These are phyloP conservation scores for Venusia cambrica DNA, from an alignment of 2,888 invertebrate genomes.

Conservation along the genomic window DNA sequence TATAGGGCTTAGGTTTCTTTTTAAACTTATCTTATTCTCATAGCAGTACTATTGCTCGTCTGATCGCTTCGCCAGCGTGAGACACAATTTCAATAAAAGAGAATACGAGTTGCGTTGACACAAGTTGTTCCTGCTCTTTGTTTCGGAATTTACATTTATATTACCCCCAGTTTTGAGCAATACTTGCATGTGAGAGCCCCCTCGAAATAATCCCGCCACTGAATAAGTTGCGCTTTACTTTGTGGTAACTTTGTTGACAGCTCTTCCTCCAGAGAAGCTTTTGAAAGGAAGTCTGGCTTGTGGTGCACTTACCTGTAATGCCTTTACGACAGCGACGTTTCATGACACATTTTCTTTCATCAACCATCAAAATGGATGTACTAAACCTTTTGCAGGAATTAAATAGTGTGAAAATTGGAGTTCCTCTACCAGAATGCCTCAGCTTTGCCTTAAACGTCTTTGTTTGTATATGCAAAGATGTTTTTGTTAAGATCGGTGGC, in stretches of 20 bases:
- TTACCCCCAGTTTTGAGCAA: slow-evolving; percentile 56
- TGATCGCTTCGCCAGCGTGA: not conserved
- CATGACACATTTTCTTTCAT: too few relatives aligned
- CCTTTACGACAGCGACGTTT: too few relatives aligned
- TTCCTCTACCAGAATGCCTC: too few relatives aligned
- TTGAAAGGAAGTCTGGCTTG: slow-evolving; percentile 1
- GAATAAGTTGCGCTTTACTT: slow-evolving; percentile 19
- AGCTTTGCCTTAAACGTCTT: too few relatives aligned
- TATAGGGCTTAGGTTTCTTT: too few relatives aligned
- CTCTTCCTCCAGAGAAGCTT: slow-evolving; percentile 7
- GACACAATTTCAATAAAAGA: slow-evolving; percentile 33
- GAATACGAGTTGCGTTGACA: slow-evolving; percentile 42
- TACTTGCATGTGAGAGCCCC: slow-evolving; percentile 37
- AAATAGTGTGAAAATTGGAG: too few relatives aligned
- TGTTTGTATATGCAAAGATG: too few relatives aligned
- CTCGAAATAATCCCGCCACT: slow-evolving; percentile 12
- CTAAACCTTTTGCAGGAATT: too few relatives aligned
- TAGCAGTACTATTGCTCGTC: not conserved
- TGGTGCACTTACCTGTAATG: too few relatives aligned
- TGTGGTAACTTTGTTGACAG: slow-evolving; percentile 19
- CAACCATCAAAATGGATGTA: too few relatives aligned
- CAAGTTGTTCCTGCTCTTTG: slow-evolving; percentile 36
- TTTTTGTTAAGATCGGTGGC: too few relatives aligned
- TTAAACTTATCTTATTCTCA: too few relatives aligned
- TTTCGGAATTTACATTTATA: slow-evolving; percentile 61